Base-by-base conservation (phyloP, 2,113 vertebrate genomes). In the Halcyon malimbica region DNA sequence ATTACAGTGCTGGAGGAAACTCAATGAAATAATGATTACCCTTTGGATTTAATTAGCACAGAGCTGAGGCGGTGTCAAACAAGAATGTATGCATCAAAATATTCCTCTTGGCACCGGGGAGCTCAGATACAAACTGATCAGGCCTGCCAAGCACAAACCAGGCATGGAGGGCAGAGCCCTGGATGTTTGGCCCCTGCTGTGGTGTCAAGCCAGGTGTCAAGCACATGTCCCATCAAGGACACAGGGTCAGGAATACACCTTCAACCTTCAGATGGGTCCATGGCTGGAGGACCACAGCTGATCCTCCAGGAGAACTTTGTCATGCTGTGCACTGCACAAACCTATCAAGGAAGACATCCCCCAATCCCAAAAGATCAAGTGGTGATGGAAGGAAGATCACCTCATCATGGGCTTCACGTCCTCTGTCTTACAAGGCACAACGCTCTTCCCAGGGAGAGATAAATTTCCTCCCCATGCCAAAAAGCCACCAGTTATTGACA, bases 21-120 rank as follows among this genome's bases (percentile, higher is more conserved):
- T 90, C 93, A 90, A 81, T 94, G 93, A 95, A 94, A 95, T 96
- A 95, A 94, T 88, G 88, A 96, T 96, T 95, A 94, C 76, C 92
- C 76, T 88, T 94, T 83, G 92, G 94, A 83, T 93, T 95, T 92
- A 95, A 96, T 96, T 83, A 96, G 68, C 79, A 46, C 12, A 44
- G 59, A 48, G 63, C 50, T 42, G 63, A 77, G 70, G 78, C 5
- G 0, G 9, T 93, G 82, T 88, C 8, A 2, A 90, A 93, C 85
- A 88, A 83, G 39, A 64, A 74, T 6, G 16, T 74, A 71, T 70
- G 42, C 82, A 67, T 71, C 60, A 41, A 78, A 92, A 94, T 79
- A 78, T 64, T 74, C 63, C 59, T 70, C 0, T 0, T 67, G 79
- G 75, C 3, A 0, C 67, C 6, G 0, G 59, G 25, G 33, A 74